These are phyloP conservation scores for Machimus rusticus DNA, from an alignment of 2,888 invertebrate species.

Conservation along the genomic window DNA sequence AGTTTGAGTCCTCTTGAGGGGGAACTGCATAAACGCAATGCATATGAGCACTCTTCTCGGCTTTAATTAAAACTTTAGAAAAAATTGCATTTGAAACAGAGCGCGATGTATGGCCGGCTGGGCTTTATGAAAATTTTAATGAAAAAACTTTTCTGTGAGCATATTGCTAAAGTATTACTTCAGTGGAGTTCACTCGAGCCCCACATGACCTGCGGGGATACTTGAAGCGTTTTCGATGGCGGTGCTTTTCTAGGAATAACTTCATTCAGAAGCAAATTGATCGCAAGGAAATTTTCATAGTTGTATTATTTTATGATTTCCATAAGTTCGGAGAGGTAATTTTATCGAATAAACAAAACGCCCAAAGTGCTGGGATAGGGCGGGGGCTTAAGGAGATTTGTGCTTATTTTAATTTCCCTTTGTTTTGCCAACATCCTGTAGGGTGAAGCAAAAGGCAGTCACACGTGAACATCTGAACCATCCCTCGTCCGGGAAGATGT, in stretches of 20 bases:
- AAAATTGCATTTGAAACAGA: slow-evolving; percentile 23
- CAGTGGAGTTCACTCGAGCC: not conserved
- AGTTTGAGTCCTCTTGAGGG: slow-evolving; percentile 5
- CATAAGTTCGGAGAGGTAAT: not conserved
- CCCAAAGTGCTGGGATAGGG: not conserved
- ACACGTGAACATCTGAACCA: not conserved
- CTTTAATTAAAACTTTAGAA: slow-evolving; percentile 24
- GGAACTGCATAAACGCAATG: not conserved
- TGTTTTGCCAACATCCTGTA: slow-evolving; percentile 5
- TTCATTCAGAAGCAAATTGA: not conserved
- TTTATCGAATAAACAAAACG: not conserved
- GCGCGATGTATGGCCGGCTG: slow-evolving; percentile 6
- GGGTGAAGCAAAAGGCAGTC: not conserved
- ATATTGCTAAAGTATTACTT: slow-evolving; percentile 18
- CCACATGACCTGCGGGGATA: not conserved
- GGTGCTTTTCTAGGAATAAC: not conserved
- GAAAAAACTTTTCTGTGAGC: slow-evolving; percentile 14
- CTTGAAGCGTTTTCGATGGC: not conserved
- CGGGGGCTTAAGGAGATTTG: not conserved
- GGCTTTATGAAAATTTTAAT: slow-evolving; percentile 32
- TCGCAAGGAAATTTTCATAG: not conserved
- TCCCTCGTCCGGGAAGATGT: not conserved
- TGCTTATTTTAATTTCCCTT: slow-evolving; percentile 5
- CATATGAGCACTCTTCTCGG: not conserved
- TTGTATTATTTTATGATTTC: not conserved